Percentiles rank a stretch among this genome's conserved stretches.
These are phyloP conservation scores for Lepetodrilus schrolli DNA, from an alignment of 2,888 invertebrate genomes.

Conservation along the genomic window DNA sequence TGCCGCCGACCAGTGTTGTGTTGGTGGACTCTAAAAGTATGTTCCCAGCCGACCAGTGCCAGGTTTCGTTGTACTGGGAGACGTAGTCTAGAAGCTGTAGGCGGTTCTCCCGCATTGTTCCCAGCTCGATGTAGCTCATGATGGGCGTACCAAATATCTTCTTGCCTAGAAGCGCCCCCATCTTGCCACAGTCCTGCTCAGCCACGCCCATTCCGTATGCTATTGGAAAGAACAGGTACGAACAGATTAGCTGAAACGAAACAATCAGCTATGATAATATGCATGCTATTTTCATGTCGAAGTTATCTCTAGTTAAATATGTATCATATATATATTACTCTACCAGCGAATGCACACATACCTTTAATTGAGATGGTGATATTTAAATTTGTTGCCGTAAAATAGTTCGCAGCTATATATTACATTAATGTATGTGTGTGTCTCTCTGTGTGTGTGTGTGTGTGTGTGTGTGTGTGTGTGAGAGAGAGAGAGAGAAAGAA, in stretches of 20 bases:
- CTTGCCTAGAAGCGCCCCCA: conserved; percentile 36
- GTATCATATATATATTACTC: too few relatives aligned
- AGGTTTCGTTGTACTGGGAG: conserved; percentile 38
- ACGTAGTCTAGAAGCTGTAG: conserved; percentile 38
- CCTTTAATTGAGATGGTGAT: too few relatives aligned
- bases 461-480: too few relatives aligned
- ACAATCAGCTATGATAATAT: too few relatives aligned
- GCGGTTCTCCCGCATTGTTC: conserved; percentile 37
- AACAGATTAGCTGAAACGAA: conserved; percentile 37
- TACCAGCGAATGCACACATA: too few relatives aligned
- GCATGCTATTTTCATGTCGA: too few relatives aligned
- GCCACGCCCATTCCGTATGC: conserved; percentile 41
- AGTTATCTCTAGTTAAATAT: too few relatives aligned
- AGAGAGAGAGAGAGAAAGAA: too few relatives aligned
- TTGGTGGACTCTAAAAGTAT: conserved; percentile 45
- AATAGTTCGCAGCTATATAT: too few relatives aligned
- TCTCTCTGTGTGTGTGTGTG: too few relatives aligned
- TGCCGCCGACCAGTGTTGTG: conserved; percentile 43
- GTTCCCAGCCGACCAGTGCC: conserved; percentile 39
- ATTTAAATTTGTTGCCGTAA: too few relatives aligned
- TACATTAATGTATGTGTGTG: too few relatives aligned
- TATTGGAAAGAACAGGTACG: conserved; percentile 44
- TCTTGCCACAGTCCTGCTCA: conserved; percentile 30
- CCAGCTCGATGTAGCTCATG: conserved; percentile 36
- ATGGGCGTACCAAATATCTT: conserved; percentile 27